These are phyloP conservation scores for Drosophila suboccidentalis DNA, from an alignment of 2,888 invertebrate species.

Conservation along the genomic window DNA sequence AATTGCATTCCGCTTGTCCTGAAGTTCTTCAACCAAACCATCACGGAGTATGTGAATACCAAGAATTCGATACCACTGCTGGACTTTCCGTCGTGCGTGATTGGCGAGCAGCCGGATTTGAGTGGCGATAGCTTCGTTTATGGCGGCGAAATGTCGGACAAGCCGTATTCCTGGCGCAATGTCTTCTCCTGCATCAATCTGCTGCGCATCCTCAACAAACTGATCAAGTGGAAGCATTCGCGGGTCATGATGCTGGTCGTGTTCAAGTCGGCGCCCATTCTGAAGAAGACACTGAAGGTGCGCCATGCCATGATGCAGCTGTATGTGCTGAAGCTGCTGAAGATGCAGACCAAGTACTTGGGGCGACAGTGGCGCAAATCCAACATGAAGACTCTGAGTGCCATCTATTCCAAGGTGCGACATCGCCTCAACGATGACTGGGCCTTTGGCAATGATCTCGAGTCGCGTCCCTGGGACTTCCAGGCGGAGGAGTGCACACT, in stretches of 20 bases:
- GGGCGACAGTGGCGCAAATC: conserved; percentile 99
- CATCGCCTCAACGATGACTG: conserved; percentile 99
- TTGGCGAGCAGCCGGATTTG: conserved; percentile 97
- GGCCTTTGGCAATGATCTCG: conserved; percentile 99
- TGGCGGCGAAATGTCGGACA: conserved; percentile 88
- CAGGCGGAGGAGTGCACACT: conserved; percentile 98
- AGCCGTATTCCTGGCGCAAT: conserved; percentile 98
- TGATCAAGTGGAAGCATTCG: conserved; percentile 99
- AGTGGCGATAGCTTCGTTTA: conserved; percentile 95
- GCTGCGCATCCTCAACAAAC: conserved; percentile 97
- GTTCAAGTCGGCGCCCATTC: conserved; percentile 99
- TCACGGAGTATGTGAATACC: conserved; percentile 96
- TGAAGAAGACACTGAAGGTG: conserved; percentile 98
- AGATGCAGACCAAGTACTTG: conserved; percentile 99
- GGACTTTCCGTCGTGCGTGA: conserved; percentile 98
- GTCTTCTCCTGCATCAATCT: conserved; percentile 99
- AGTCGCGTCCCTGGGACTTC: conserved; percentile 99
- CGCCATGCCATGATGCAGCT: conserved; percentile 98
- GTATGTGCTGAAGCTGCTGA: conserved; percentile 98
- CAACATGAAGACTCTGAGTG: conserved; percentile 99
- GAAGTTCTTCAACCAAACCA: conserved; percentile 99
- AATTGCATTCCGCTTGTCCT: conserved; percentile 99
- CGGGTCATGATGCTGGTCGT: conserved; percentile 99
- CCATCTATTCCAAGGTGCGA: conserved; percentile 98
- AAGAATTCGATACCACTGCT: conserved; percentile 96